Conservation (phyloP, 2,797 vertebrate genomes). For the Nannoperca obscura region DNA sequence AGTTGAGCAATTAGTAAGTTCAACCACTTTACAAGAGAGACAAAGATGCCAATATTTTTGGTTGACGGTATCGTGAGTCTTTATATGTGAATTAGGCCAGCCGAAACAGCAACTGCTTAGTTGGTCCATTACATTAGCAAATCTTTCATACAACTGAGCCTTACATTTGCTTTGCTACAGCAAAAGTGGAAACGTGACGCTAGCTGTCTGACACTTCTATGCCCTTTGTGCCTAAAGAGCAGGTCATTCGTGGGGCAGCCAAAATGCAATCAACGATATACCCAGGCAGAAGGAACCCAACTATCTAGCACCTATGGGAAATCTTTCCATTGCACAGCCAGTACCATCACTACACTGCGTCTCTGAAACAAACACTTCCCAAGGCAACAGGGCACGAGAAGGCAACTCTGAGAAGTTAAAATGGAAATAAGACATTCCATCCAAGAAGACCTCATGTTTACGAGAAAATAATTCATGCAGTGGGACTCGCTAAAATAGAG, state of each 20-base stretch:
- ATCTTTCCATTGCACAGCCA: slow-evolving; percentile 58
- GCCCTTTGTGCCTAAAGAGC: slow-evolving; percentile 28
- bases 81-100: slow-evolving; percentile 1
- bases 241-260: slow-evolving; percentile 44
- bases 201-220: slow-evolving; percentile 35
- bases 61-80: background rate
- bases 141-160: slow-evolving; percentile 16
- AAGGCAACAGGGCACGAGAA: slow-evolving; percentile 18
- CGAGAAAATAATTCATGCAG: slow-evolving; percentile 25
- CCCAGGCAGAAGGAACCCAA: slow-evolving; percentile 35
- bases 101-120: background rate
- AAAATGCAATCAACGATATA: slow-evolving; percentile 72
- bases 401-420: slow-evolving; percentile 24
- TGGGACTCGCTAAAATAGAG: background rate
- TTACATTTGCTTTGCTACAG: background rate
- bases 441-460: slow-evolving; percentile 48
- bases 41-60: background rate
- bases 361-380: slow-evolving; percentile 37
- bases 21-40: background rate
- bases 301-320: slow-evolving; percentile 22
- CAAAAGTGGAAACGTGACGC: slow-evolving; percentile 31
- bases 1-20: background rate
- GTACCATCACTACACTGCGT: slow-evolving; percentile 14
- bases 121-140: slow-evolving; percentile 10
- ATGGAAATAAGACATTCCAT: slow-evolving; percentile 11